Conservation (phyloP, 2,797 vertebrate genomes). For the Astyanax mexicanus region DNA sequence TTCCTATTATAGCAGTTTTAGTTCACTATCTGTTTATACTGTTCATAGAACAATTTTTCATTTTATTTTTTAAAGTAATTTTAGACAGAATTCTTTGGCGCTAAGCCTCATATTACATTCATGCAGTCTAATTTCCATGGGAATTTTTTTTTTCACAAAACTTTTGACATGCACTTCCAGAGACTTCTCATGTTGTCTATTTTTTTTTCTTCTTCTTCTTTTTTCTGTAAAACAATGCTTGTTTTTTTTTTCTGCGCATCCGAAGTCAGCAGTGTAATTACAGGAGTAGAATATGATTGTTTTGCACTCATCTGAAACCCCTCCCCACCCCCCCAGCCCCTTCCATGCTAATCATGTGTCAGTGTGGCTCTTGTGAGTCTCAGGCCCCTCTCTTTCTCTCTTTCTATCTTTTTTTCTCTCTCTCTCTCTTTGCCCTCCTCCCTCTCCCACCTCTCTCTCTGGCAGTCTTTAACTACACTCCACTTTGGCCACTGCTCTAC, state of each 20-base stretch:
- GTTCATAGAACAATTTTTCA: too few species aligned
- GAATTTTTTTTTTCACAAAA: not conserved
- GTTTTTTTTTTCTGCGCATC: not conserved
- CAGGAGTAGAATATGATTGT: slow-evolving; percentile 19
- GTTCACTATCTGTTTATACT: not conserved
- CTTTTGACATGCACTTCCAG: not conserved
- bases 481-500: slow-evolving; percentile 93
- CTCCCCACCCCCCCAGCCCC: slow-evolving; percentile 59
- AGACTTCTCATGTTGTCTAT: not conserved
- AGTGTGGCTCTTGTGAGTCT: slow-evolving; percentile 62
- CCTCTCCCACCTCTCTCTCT: slow-evolving; percentile 62
- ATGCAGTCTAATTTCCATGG: not conserved
- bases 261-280: slow-evolving; percentile 40
- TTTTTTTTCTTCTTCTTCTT: not conserved
- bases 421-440: slow-evolving; percentile 30
- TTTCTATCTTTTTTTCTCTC: not conserved
- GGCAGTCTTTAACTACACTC: slow-evolving; percentile 94
- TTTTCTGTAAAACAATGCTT: not conserved
- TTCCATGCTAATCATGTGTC: slow-evolving; percentile 79
- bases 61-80: not conserved
- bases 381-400: not conserved
- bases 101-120: not conserved
- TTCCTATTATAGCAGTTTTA: not conserved
- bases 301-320: slow-evolving; percentile 32
- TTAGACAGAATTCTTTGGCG: not conserved